Conservation (phyloP, 1,140 invertebrate species). For the Drosophila cardini region DNA sequence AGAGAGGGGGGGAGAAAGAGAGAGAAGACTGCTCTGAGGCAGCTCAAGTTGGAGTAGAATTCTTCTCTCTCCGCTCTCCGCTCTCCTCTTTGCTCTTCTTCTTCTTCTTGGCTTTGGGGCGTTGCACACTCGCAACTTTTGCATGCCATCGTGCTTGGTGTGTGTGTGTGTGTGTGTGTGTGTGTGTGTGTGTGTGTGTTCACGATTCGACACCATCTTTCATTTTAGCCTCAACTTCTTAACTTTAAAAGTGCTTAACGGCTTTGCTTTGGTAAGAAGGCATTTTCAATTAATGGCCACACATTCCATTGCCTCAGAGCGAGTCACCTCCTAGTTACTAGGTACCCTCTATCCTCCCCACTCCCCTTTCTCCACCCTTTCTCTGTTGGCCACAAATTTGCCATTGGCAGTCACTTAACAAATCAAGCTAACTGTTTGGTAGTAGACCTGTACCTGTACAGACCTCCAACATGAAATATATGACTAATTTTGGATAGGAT, state of each 20-base stretch:
- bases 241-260: slow-evolving; percentile 44
- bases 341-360: background rate
- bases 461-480: too few species aligned
- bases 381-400: slow-evolving; percentile 70
- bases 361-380: slow-evolving; percentile 28
- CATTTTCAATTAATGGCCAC: slow-evolving; percentile 82
- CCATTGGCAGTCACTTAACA: slow-evolving; percentile 61
- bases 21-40: slow-evolving; percentile 3
- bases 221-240: slow-evolving; percentile 69
- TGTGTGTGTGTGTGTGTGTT: slow-evolving; percentile 32
- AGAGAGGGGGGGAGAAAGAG: too few species aligned
- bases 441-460: background rate
- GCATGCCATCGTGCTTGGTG: slow-evolving; percentile 78
- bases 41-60: slow-evolving; percentile 55
- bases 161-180: slow-evolving; percentile 9
- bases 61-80: background rate
- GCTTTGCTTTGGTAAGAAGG: slow-evolving; percentile 45
- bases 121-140: slow-evolving; percentile 65
- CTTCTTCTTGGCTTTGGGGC: slow-evolving; percentile 40
- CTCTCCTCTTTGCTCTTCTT: background rate
- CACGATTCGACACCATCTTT: slow-evolving; percentile 82
- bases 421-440: slow-evolving; percentile 33
- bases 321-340: background rate
- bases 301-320: slow-evolving; percentile 61
- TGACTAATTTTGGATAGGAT: too few species aligned